Percentiles rank a stretch among this genome's conserved stretches.
These are phyloP conservation scores for Cynaeus angustus DNA, from an alignment of 2,888 invertebrate genomes.

Conservation along the genomic window DNA sequence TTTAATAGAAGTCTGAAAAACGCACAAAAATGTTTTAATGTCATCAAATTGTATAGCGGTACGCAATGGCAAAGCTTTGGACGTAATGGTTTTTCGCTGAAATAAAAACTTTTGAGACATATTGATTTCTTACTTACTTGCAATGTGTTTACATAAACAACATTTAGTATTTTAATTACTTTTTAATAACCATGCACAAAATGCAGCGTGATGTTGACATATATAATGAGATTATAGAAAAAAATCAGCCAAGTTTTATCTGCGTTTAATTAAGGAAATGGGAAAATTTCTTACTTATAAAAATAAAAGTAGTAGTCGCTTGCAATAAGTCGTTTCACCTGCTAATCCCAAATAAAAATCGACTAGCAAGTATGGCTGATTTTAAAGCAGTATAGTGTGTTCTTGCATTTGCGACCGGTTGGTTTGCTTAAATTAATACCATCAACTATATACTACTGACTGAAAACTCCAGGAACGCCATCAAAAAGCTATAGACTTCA, in stretches of 20 bases:
- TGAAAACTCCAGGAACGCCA: constrained; percentile 28
- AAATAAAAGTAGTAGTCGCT: constrained; percentile 16
- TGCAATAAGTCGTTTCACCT: constrained; percentile 29
- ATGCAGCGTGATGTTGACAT: not conserved
- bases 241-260: constrained; percentile 5
- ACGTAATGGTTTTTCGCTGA: too few relatives aligned
- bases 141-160: too few relatives aligned
- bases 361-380: constrained; percentile 24
- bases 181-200: not conserved
- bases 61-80: constrained; percentile 6
- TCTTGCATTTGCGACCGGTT: constrained; percentile 39
- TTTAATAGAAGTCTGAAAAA: constrained; percentile 31
- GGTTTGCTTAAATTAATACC: constrained; percentile 38
- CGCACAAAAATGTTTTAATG: constrained; percentile 26
- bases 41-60: constrained; percentile 35
- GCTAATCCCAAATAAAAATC: constrained; percentile 25
- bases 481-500: constrained; percentile 33
- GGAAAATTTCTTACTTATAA: constrained; percentile 29
- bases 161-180: too few relatives aligned
- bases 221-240: not conserved
- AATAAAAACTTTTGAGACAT: too few relatives aligned
- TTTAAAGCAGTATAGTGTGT: constrained; percentile 35
- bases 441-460: constrained; percentile 3
- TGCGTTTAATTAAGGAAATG: constrained; percentile 33
- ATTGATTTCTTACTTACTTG: too few relatives aligned